These are phyloP conservation scores for Darevskia mixta DNA, from an alignment of 2,797 vertebrate species.

Conservation along the genomic window DNA sequence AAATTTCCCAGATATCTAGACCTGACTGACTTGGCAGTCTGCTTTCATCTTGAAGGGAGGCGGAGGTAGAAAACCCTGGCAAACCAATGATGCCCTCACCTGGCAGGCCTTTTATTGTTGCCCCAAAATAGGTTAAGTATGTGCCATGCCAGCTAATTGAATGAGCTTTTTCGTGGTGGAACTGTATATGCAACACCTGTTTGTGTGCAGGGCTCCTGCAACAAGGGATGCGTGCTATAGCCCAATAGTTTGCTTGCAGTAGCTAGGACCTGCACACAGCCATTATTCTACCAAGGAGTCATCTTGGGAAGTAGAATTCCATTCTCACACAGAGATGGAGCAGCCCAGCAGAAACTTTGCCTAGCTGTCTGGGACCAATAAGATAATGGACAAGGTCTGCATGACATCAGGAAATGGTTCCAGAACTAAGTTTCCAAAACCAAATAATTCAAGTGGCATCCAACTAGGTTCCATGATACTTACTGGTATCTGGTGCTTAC, in stretches of 20 bases:
- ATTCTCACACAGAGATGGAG: neutral
- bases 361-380: neutral
- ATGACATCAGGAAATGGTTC: neutral
- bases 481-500: neutral
- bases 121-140: neutral
- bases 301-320: neutral
- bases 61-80: neutral
- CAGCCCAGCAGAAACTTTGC: neutral
- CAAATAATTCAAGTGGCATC: too few species aligned
- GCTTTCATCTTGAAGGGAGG: neutral
- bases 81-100: neutral
- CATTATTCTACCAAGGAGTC: neutral
- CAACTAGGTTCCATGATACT: neutral
- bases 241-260: neutral
- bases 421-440: neutral
- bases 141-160: neutral
- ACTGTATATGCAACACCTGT: neutral
- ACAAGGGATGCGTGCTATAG: neutral
- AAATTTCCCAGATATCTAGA: neutral
- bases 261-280: neutral
- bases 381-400: neutral
- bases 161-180: neutral
- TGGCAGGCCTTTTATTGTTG: too few species aligned
- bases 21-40: neutral
- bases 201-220: neutral